Evolutionary conservation across 1,140 invertebrate species (phyloP).

Genomic region (Drosophila persimilis): DNA sequence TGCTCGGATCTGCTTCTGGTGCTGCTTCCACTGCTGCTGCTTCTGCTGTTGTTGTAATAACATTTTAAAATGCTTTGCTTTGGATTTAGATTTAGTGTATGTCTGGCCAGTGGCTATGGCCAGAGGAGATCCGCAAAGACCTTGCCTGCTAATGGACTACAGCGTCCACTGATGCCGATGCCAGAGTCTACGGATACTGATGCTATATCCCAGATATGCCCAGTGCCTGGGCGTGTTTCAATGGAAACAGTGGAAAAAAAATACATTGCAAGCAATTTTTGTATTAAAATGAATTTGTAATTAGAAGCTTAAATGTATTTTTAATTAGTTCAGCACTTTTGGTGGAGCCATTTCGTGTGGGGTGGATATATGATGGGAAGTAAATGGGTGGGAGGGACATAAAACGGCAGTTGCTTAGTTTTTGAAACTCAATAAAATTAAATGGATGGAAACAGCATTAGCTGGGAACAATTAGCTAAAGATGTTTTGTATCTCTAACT

Average conservation of each 20-base stretch:
- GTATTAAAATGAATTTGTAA: conserved; percentile 74
- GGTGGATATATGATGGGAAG: not conserved
- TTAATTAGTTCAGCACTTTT: conserved; percentile 73
- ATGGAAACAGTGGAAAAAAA: conserved; percentile 25
- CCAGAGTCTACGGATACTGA: conserved; percentile 3
- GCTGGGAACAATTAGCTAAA: not conserved
- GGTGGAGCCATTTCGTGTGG: conserved; percentile 15
- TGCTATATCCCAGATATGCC: conserved; percentile 27
- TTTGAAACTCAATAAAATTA: conserved; percentile 17
- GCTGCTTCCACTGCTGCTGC: conserved; percentile 10
- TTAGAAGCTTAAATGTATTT: conserved; percentile 64
- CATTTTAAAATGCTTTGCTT: conserved; percentile 77
- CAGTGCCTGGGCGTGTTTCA: no score
- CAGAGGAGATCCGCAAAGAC: conserved; percentile 30
- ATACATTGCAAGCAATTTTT: conserved; percentile 60
- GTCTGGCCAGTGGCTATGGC: conserved; percentile 44
- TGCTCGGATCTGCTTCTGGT: conserved; percentile 9
- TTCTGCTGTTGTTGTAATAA: conserved; percentile 71
- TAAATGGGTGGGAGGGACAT: not conserved
- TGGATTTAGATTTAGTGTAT: conserved; percentile 68
- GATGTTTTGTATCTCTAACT: not conserved
- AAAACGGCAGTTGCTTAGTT: conserved; percentile 14
- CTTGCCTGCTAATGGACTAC: conserved; percentile 67
- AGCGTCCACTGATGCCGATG: conserved; percentile 9
- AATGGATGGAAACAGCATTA: not conserved